Base-by-base conservation (phyloP, 1,140 invertebrate genomes). In the Eupristina koningsbergeri region DNA sequence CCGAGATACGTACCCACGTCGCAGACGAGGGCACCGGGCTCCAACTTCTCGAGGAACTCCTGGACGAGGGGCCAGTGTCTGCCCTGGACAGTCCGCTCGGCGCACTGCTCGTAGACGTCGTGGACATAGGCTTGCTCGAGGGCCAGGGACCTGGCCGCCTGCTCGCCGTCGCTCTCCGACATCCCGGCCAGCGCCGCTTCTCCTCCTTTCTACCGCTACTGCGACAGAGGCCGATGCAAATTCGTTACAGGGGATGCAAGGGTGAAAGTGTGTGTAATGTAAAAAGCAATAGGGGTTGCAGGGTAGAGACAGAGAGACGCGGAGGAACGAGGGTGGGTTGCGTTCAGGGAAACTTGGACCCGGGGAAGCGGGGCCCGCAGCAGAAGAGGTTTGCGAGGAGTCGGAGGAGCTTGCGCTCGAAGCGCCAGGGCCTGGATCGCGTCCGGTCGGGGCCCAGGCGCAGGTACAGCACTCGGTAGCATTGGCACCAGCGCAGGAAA, bases 51-150 rank as follows among this genome's bases (percentile, higher is more conserved):
- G 74, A 99, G 94, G 92, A 99, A 98, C 88, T 97, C 94, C 87
- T 95, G 95, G 77, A 98, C 97, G 86, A 95, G 94, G 34, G 97
- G 97, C 95, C 97, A 97, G 45, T 95, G 94, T 83, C 95, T 95
- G 85, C 95, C 94, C 75, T 92, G 91, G 80, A 93, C 94, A 80
- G 93, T 93, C 36, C 95, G 95, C 92, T 95, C 94, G 86, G 94
- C 94, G 85, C 96, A 96, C 91, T 97, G 96, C 89, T 98, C 96
- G 93, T 98, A 99, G 78, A 98, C 97, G 89, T 98, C 97, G 92
- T 98, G 97, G 31, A 99, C 98, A 92, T 98, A 98, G 79, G 97
- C 96, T 92, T 97, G 96, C 93, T 98, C 98, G 88, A 98, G 94
- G 87, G 97, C 97, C 86, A 98, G 94, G 86, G 95, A 96, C 88